Evolutionary conservation across 2,797 vertebrate genomes (phyloP), one percentile per base, ranked within the genome.

Genomic region (Tiaroga cobitis): DNA sequence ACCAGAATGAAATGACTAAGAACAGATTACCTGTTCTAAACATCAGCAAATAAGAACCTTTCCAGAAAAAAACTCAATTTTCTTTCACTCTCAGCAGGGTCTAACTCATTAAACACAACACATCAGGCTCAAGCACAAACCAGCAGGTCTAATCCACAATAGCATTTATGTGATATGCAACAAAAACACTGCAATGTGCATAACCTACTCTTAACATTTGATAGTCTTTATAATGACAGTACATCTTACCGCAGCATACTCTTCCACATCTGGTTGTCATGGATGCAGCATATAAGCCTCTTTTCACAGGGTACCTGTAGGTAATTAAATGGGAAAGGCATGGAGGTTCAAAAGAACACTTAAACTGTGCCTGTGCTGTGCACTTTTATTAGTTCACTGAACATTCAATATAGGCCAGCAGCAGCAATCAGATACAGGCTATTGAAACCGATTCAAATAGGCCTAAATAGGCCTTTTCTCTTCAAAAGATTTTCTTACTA

Each of bases 281-380:
- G 94, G 94, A 87, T 93, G 92, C 94, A 51, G 93, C 92, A 92
- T 94, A 95, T 94, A 92, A 93, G 93, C 90, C 92, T 92, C 90
- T 91, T 91, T 92, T 90, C 91, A 93, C 92, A 92, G 92, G 92
- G 88, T 92, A 93, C 92, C 91, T 90, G 93, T 91, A 91, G 92
- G 92, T 92, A 93, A 94, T 94, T 92, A 93, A 93, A 94, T 94
- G 92, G 29, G 93, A 92, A 91, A 92, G 92, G 89, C 61, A 79
- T 80, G 37, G 63, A 29, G 70, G 65, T 79, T 91, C 90, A 90
- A 89, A 88, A 82, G 67, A 85, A 72, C 49, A 65, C 68, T 59
- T 82, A 78, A 86, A 19, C 65, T 65, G 51, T 86, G 39, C 18
- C 16, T 49, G 41, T 77, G 19, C 75, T 70, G 13, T 54, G 5